These are phyloP conservation scores for Drosophila carrolli DNA, from an alignment of 1,140 invertebrate genomes.

Conservation along the genomic window DNA sequence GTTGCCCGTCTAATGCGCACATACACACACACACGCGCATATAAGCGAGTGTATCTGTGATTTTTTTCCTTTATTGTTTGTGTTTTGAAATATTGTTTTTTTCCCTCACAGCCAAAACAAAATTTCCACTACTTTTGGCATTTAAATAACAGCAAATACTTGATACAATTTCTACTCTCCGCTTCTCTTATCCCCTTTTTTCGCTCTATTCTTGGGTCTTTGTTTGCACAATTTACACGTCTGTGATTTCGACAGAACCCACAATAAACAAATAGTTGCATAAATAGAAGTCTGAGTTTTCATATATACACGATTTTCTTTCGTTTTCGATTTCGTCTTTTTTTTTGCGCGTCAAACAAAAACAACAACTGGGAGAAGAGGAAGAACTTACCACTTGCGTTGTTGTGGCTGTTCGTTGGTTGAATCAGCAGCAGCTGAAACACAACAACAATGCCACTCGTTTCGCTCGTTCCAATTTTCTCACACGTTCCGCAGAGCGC, in stretches of 20 bases:
- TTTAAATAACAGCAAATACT: slow-evolving; percentile 35
- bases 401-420: slow-evolving; percentile 43
- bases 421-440: slow-evolving; percentile 49
- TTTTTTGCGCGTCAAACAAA: slow-evolving; percentile 51
- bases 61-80: slow-evolving; percentile 54
- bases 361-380: slow-evolving; percentile 31
- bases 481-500: slow-evolving; percentile 47
- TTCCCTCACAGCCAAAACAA: slow-evolving; percentile 44
- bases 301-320: slow-evolving; percentile 24
- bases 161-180: not conserved
- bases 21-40: slow-evolving; percentile 18
- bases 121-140: slow-evolving; percentile 51
- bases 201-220: slow-evolving; percentile 34
- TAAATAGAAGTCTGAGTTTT: slow-evolving; percentile 21
- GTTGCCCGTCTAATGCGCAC: slow-evolving; percentile 65
- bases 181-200: not conserved
- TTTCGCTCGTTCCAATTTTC: slow-evolving; percentile 36
- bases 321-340: slow-evolving; percentile 5
- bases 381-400: slow-evolving; percentile 52
- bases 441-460: slow-evolving; percentile 39
- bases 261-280: slow-evolving; percentile 49
- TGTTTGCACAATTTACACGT: slow-evolving; percentile 54
- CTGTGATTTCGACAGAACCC: slow-evolving; percentile 18
- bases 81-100: slow-evolving; percentile 50
- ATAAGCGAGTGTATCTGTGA: slow-evolving; percentile 31